Conservation (phyloP, 2,888 invertebrate genomes). For the Drosophila planitibia region DNA sequence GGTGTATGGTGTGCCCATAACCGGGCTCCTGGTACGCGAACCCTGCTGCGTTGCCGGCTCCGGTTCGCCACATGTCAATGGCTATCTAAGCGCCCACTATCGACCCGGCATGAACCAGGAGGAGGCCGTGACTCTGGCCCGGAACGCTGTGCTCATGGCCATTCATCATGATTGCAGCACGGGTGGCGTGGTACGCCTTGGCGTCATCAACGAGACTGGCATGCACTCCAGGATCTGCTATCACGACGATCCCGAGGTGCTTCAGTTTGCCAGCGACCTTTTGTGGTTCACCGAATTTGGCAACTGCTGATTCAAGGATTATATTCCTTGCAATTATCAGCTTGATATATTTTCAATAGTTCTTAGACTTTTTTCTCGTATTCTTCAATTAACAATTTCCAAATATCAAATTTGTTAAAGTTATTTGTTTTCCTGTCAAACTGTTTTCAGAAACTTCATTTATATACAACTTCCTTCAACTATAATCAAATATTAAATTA, state of each 20-base stretch:
- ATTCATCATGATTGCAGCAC: conserved; percentile 97
- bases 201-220: conserved; percentile 93
- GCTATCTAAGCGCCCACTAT: conserved; percentile 95
- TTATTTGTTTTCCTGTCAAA: background rate
- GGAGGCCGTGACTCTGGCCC: conserved; percentile 93
- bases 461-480: no score
- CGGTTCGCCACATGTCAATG: conserved; percentile 97
- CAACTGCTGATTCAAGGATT: background rate
- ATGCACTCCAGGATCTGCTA: conserved; percentile 88
- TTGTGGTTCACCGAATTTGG: conserved; percentile 28
- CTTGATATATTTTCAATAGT: background rate
- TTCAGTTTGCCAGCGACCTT: conserved; percentile 5
- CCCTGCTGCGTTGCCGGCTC: conserved; percentile 96
- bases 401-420: background rate
- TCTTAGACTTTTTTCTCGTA: background rate
- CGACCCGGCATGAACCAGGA: conserved; percentile 93
- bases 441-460: background rate
- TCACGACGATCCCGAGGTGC: conserved; percentile 62
- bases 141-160: conserved; percentile 93
- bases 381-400: no score
- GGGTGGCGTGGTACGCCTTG: conserved; percentile 95
- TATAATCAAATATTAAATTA: no score
- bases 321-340: background rate
- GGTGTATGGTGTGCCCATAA: conserved; percentile 89
- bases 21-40: conserved; percentile 96